A percentile compares a stretch with the other conserved stretches of the same genome.
These are phyloP conservation scores for Cheilosia impressa DNA, from an alignment of 2,888 invertebrate genomes.

Conservation along the genomic window DNA sequence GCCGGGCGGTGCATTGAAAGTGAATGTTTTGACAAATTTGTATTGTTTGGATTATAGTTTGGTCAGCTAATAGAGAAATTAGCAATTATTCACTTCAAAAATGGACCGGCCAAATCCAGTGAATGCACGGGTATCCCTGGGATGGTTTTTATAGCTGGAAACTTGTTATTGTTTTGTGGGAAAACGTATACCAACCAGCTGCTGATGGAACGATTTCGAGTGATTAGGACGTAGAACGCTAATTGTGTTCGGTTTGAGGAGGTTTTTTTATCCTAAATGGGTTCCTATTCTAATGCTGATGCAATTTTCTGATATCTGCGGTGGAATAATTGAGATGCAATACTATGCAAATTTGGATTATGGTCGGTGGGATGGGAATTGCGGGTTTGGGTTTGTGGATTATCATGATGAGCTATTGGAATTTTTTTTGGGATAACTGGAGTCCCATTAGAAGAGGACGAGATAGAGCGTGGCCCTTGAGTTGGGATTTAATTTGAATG, in stretches of 20 bases:
- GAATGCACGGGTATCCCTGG: not conserved
- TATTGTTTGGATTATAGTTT: conserved; percentile 71
- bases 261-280: not conserved
- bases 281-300: not conserved
- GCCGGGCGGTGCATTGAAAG: conserved; percentile 69
- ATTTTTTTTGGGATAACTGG: not conserved
- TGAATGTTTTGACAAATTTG: conserved; percentile 76
- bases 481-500: too few relatives aligned
- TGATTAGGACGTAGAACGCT: conserved; percentile 16
- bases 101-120: conserved; percentile 59
- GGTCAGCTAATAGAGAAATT: conserved; percentile 79
- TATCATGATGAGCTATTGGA: not conserved
- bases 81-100: conserved; percentile 80
- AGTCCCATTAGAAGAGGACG: too few relatives aligned
- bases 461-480: too few relatives aligned
- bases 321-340: not conserved
- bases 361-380: not conserved
- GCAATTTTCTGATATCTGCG: not conserved
- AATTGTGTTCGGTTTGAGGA: conserved; percentile 28
- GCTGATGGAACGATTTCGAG: not conserved
- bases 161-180: conserved; percentile 11
- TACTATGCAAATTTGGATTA: not conserved
- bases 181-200: conserved; percentile 11
- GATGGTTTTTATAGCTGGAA: not conserved
- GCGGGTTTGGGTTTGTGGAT: not conserved